These are phyloP conservation scores for Corapipo altera DNA, from an alignment of 2,113 vertebrate genomes.

Conservation along the genomic window DNA sequence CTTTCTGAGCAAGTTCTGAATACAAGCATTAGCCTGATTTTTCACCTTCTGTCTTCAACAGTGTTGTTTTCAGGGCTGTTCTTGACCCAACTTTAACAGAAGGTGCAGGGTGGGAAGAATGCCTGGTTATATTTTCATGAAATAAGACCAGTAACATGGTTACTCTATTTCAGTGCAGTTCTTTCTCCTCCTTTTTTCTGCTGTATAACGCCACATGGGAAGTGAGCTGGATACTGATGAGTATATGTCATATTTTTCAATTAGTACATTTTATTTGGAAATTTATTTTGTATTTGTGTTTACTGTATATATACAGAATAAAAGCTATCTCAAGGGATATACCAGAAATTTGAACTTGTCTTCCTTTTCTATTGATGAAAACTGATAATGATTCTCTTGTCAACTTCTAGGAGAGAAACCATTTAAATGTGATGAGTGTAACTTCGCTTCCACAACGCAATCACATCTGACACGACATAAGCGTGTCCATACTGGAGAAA, in stretches of 20 bases:
- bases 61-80: not conserved
- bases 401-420: constrained; percentile 90
- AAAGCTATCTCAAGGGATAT: not conserved
- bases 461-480: constrained; percentile 98
- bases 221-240: not conserved
- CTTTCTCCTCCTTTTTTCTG: not conserved
- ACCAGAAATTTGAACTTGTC: not conserved
- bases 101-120: not conserved
- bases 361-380: not conserved
- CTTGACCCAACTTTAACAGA: not conserved
- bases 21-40: not conserved
- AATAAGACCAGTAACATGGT: not conserved
- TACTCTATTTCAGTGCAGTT: not conserved
- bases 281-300: not conserved
- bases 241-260: not conserved
- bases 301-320: not conserved
- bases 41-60: not conserved
- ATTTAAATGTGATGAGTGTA: constrained; percentile 96
- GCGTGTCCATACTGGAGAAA: constrained; percentile 97
- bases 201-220: not conserved
- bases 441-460: constrained; percentile 96
- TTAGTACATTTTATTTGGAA: not conserved
- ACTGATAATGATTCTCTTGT: constrained; percentile 14
- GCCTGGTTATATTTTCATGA: not conserved
- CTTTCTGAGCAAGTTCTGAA: not conserved